Conservation (phyloP, 2,888 invertebrate species). For the Prosopocoilus inquinatus region DNA sequence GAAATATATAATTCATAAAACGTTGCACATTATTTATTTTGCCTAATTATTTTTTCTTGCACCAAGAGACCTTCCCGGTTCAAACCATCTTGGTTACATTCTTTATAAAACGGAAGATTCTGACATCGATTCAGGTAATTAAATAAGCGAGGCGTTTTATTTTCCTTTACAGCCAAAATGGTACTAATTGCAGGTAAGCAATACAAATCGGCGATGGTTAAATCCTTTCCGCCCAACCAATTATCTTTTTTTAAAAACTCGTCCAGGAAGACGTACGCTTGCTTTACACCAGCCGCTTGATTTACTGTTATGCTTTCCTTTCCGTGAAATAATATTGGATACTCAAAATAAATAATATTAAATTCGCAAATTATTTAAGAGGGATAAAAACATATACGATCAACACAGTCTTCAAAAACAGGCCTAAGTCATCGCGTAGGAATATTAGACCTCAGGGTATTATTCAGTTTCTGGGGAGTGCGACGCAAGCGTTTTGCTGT, state of each 20-base stretch:
- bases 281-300: slow-evolving; percentile 24
- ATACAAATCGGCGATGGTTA: slow-evolving; percentile 42
- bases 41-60: slow-evolving; percentile 16
- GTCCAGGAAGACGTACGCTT: slow-evolving; percentile 39
- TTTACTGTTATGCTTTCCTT: not conserved
- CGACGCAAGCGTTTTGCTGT: too few relatives aligned
- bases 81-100: slow-evolving; percentile 31
- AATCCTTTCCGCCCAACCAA: slow-evolving; percentile 38
- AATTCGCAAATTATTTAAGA: too few relatives aligned
- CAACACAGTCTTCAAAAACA: too few relatives aligned
- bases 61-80: slow-evolving; percentile 21
- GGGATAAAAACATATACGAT: too few relatives aligned
- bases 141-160: slow-evolving; percentile 43
- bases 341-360: slow-evolving; percentile 4
- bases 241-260: slow-evolving; percentile 32
- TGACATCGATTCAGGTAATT: slow-evolving; percentile 48
- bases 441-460: too few relatives aligned
- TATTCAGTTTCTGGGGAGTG: too few relatives aligned
- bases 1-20: too few relatives aligned
- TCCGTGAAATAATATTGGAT: slow-evolving; percentile 10
- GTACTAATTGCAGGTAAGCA: slow-evolving; percentile 50
- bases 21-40: too few relatives aligned
- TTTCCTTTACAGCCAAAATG: slow-evolving; percentile 47
- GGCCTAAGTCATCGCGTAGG: too few relatives aligned
- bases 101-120: slow-evolving; percentile 38